These are phyloP conservation scores for Nannoperca australis DNA, from an alignment of 2,797 vertebrate species.

Conservation along the genomic window DNA sequence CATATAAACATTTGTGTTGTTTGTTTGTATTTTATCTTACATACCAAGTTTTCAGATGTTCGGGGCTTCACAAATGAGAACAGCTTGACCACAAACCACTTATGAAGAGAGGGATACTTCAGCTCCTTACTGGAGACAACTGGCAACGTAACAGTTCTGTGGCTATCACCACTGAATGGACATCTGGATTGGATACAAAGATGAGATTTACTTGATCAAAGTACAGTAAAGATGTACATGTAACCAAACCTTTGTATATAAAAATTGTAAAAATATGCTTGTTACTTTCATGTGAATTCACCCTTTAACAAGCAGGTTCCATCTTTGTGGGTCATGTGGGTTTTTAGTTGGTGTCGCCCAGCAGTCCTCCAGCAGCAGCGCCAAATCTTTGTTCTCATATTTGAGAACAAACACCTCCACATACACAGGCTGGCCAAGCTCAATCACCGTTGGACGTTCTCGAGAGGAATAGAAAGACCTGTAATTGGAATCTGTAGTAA, in stretches of 20 bases:
- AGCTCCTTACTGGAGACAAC: constrained; percentile 47
- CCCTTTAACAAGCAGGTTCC: constrained; percentile 72
- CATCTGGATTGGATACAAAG: constrained; percentile 55
- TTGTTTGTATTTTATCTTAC: neutral
- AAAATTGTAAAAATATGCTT: neutral
- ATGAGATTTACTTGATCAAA: neutral
- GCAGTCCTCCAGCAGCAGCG: constrained; percentile 68
- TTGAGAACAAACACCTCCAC: constrained; percentile 74
- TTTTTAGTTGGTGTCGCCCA: constrained; percentile 73
- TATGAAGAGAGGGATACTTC: constrained; percentile 66
- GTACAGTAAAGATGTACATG: no score
- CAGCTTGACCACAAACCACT: constrained; percentile 70
- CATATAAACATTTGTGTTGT: fast-evolving
- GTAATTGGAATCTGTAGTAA: constrained; percentile 66
- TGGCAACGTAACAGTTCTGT: constrained; percentile 55
- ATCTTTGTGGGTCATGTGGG: constrained; percentile 60
- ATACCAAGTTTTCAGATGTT: constrained; percentile 52
- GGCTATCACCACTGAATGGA: constrained; percentile 63
- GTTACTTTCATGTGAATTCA: constrained; percentile 4
- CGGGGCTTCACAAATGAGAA: constrained; percentile 70
- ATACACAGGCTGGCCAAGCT: constrained; percentile 67
- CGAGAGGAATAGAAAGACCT: constrained; percentile 59
- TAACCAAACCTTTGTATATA: neutral
- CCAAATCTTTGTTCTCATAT: constrained; percentile 59
- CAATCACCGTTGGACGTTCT: constrained; percentile 17